phyloP scores from a whole-genome alignment of 2,888 invertebrate species.

The Platycheirus albimanus region DNA sequence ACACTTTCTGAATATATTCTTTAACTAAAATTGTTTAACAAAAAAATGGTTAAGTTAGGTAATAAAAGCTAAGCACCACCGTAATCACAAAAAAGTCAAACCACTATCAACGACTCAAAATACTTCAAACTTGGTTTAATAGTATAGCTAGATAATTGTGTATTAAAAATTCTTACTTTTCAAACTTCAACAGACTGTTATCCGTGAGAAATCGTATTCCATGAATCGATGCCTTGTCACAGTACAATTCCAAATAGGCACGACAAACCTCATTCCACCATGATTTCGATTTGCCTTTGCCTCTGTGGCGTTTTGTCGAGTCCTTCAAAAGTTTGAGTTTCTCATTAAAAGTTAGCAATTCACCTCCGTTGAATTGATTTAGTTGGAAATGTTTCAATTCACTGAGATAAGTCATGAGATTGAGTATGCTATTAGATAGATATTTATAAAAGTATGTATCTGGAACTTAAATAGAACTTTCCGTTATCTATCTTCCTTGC shows the following conservation, averaged over 20 bases:
- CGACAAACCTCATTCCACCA: constrained; percentile 21
- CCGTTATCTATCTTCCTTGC: constrained; percentile 3
- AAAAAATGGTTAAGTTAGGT: too few relatives aligned
- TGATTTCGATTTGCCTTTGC: constrained; percentile 22
- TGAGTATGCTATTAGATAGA: constrained; percentile 2
- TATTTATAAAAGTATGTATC: background rate
- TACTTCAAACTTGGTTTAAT: too few relatives aligned
- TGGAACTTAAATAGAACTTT: constrained; percentile 9
- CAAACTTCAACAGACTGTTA: constrained; percentile 77
- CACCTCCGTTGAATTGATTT: constrained; percentile 65
- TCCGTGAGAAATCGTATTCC: constrained; percentile 79
- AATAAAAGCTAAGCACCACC: too few relatives aligned
- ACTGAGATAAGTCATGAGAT: constrained; percentile 64
- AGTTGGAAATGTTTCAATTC: constrained; percentile 68
- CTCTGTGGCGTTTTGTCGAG: constrained; percentile 26
- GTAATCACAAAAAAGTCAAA: too few relatives aligned
- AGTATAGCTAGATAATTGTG: too few relatives aligned
- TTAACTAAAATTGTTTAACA: too few relatives aligned
- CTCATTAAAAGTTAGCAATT: constrained; percentile 67
- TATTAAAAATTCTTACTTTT: constrained; percentile 77
- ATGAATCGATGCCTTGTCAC: constrained; percentile 78
- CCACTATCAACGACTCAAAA: too few relatives aligned
- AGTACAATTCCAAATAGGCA: constrained; percentile 78
- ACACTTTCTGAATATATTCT: too few relatives aligned
- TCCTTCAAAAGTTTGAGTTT: constrained; percentile 54